Evolutionary conservation across 2,888 invertebrate genomes (phyloP).

Genomic region (Tipula vernalis): DNA sequence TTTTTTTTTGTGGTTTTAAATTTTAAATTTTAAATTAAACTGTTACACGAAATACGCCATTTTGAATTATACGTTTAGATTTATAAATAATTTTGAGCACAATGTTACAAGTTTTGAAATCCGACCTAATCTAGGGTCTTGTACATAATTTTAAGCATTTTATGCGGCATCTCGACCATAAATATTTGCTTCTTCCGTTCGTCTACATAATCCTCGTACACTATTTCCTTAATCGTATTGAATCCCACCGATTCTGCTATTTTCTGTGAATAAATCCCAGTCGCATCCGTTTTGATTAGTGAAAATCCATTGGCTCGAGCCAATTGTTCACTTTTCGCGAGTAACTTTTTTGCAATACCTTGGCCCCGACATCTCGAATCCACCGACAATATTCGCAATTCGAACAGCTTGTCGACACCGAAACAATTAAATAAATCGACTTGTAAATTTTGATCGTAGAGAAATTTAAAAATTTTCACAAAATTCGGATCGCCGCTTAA

Average conservation of each 20-base stretch:
- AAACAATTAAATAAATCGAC: conserved; percentile 55
- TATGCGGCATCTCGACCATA: conserved; percentile 48
- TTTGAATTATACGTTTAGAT: neutral
- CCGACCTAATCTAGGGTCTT: conserved; percentile 19
- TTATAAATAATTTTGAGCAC: neutral
- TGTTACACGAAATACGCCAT: neutral
- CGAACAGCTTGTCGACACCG: conserved; percentile 57
- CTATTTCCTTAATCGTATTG: conserved; percentile 47
- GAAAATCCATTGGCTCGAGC: conserved; percentile 51
- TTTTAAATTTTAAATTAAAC: neutral
- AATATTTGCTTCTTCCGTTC: conserved; percentile 46
- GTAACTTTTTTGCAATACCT: conserved; percentile 61
- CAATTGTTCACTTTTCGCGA: conserved; percentile 50
- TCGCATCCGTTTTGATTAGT: conserved; percentile 71
- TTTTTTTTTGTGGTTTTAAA: neutral
- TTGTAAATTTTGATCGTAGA: conserved; percentile 56
- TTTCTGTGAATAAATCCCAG: conserved; percentile 66
- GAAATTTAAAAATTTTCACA: conserved; percentile 63
- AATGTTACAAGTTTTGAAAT: neutral
- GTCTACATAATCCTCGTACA: conserved; percentile 58
- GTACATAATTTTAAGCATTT: conserved; percentile 54
- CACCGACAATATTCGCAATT: conserved; percentile 69
- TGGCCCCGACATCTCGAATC: conserved; percentile 52
- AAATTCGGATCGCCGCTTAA: conserved; percentile 54
- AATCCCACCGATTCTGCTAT: conserved; percentile 57